Percentiles rank a stretch among this genome's conserved stretches.
Conservation (phyloP, 2,888 invertebrate genomes). For the Eulithis testata region DNA sequence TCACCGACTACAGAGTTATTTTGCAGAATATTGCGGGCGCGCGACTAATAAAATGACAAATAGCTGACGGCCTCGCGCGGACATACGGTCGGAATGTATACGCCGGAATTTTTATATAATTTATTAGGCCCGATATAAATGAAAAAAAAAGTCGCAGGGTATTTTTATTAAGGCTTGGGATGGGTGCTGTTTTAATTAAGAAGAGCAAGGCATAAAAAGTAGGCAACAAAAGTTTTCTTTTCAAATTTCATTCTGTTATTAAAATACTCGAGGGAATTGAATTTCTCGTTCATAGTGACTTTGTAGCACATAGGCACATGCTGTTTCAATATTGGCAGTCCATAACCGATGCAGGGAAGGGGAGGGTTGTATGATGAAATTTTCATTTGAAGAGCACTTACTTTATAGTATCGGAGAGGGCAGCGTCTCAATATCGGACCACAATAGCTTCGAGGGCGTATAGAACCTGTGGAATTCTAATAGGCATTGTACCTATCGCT, state of each 20-base stretch:
- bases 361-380: constrained; percentile 45
- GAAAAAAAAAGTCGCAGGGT: constrained; percentile 33
- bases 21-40: constrained; percentile 76
- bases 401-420: constrained; percentile 48
- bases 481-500: constrained; percentile 37
- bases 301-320: constrained; percentile 8
- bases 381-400: constrained; percentile 54
- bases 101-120: constrained; percentile 34
- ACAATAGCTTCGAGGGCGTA: constrained; percentile 44
- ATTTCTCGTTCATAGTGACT: constrained; percentile 9
- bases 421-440: constrained; percentile 51
- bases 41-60: constrained; percentile 82
- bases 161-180: constrained; percentile 24
- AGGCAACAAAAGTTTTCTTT: background rate
- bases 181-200: constrained; percentile 20
- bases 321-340: constrained; percentile 24
- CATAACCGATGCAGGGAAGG: constrained; percentile 15
- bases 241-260: constrained; percentile 9
- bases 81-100: constrained; percentile 56
- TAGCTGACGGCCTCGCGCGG: constrained; percentile 64
- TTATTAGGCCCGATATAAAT: constrained; percentile 41
- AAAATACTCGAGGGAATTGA: constrained; percentile 6
- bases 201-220: constrained; percentile 2
- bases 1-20: constrained; percentile 74
- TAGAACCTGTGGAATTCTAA: constrained; percentile 54